These are phyloP conservation scores for Hydriomena furcata DNA, from an alignment of 2,888 invertebrate genomes.

Conservation along the genomic window DNA sequence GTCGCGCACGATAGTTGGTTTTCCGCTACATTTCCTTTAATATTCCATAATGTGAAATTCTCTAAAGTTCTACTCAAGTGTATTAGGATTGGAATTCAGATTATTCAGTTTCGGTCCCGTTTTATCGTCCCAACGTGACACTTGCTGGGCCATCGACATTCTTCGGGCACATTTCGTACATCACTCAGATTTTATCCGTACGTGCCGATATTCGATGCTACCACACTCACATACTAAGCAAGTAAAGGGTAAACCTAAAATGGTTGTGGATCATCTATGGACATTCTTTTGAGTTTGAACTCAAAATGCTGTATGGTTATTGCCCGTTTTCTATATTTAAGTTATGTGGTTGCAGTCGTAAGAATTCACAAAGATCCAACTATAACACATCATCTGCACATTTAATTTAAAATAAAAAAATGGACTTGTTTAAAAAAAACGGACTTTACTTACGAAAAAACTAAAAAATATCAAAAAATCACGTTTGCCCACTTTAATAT, in stretches of 20 bases:
- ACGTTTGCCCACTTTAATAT: too few relatives aligned
- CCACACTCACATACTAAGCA: slow-evolving; percentile 16
- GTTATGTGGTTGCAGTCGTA: too few relatives aligned
- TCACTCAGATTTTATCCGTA: slow-evolving; percentile 25
- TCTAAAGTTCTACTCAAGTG: slow-evolving; percentile 15
- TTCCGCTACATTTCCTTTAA: not conserved
- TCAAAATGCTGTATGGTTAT: too few relatives aligned
- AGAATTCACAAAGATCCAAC: too few relatives aligned
- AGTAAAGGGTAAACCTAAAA: not conserved
- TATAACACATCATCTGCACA: too few relatives aligned
- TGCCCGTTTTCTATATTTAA: too few relatives aligned
- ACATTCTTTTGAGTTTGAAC: not conserved
- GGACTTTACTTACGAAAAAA: too few relatives aligned
- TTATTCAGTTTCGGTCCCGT: slow-evolving; percentile 25
- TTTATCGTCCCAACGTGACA: slow-evolving; percentile 22
- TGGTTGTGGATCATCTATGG: not conserved
- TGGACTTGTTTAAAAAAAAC: too few relatives aligned
- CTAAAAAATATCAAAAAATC: too few relatives aligned
- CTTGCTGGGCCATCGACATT: slow-evolving; percentile 23
- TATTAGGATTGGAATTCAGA: slow-evolving; percentile 26
- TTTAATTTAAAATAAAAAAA: too few relatives aligned
- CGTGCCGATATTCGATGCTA: slow-evolving; percentile 22
- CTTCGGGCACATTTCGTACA: slow-evolving; percentile 26
- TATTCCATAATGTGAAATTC: slow-evolving; percentile 13
- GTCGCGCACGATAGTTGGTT: too few relatives aligned